Evolutionary conservation across 2,888 invertebrate species (phyloP), one percentile per base, ranked within the genome.

Genomic region (Odiellus spinosus): DNA sequence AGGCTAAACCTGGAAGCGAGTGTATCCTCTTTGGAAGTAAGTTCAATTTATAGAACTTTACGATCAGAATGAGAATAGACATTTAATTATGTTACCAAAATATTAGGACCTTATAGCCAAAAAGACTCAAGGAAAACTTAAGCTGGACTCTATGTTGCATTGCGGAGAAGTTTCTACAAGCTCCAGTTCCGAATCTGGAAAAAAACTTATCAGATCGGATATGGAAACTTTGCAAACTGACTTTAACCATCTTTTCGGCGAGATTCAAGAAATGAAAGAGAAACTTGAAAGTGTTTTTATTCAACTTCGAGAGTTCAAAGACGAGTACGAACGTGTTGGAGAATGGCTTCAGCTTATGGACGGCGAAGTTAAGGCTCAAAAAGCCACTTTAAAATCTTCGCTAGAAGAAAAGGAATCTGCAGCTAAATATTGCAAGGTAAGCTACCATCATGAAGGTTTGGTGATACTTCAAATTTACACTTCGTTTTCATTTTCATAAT

Each of bases 341-440:
- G 88, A 90, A 64, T 90, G 88, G 88, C 66, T 90, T 26, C 88
- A 88, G 60, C 87, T 88, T 64, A 84, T 84, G 60, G 87, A 88
- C 59, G 85, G 87, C 58, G 73, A 87, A 8, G 81, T 87, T 11
- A 88, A 90, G 63, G 84, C 85, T 47, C 84, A 88, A 59, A 90
- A 90, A 65, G 76, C 84, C 19, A 80, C 83, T 18, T 68, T 87
- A 11, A 73, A 82, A 19, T 77, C 84, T 2, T 83, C 78, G 46
- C 71, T 85, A 1, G 73, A 76, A 42, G 88, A 90, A 59, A 90
- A 90, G 61, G 76, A 77, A 53, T 83, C 80, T 52, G 86, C 87
- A 70, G 85, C 87, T 21, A 51, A 58, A 36, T 56, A 60, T 36
- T 59, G 60, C 51, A 56, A 58, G 53, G 58, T 59, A 47, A 40